Evolutionary conservation across 2,888 invertebrate species (phyloP).

Genomic region (Acholoe squamosa): DNA sequence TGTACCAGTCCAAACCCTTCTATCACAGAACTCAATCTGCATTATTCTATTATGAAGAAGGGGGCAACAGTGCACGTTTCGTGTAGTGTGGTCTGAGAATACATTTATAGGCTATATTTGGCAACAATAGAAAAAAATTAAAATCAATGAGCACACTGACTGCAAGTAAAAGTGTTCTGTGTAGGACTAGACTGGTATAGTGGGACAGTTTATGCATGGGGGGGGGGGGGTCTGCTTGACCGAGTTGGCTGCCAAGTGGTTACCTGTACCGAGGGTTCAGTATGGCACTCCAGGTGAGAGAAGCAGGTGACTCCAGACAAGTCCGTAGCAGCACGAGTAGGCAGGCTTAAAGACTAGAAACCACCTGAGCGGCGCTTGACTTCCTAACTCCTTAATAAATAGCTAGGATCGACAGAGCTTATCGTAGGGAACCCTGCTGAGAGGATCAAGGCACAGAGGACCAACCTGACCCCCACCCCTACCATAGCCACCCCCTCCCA

Average conservation of each 20-base stretch:
- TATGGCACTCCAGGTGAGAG: constrained; percentile 5
- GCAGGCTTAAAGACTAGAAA: background rate
- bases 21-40: too few species aligned
- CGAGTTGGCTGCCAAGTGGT: background rate
- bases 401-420: background rate
- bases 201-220: too few species aligned
- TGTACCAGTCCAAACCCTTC: background rate
- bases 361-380: constrained; percentile 17
- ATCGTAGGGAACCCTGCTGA: background rate
- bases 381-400: constrained; percentile 1
- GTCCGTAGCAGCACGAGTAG: background rate
- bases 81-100: too few species aligned
- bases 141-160: too few species aligned
- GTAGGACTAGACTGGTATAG: background rate
- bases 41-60: too few species aligned
- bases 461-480: background rate
- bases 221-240: background rate
- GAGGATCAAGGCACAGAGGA: background rate
- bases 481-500: background rate
- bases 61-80: too few species aligned
- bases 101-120: too few species aligned
- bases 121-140: too few species aligned
- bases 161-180: too few species aligned
- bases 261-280: background rate
- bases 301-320: background rate